Evolutionary conservation across 2,888 invertebrate genomes (phyloP).

Genomic region (Leptinotarsa peninsularis): DNA sequence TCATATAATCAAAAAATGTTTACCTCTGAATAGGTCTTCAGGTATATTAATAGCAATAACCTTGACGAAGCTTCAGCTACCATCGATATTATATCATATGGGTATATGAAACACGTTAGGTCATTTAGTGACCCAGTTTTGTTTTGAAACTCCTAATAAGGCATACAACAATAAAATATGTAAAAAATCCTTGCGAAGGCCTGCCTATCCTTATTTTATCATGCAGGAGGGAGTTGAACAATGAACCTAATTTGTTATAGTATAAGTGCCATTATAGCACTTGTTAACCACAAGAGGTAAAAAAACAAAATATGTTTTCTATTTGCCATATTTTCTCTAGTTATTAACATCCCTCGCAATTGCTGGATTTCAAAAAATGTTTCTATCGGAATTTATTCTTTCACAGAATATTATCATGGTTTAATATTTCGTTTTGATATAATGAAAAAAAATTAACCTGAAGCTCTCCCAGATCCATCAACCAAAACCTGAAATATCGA

Average conservation of each 20-base stretch:
- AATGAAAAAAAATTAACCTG: too few relatives aligned
- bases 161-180: background rate
- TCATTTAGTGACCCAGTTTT: slow-evolving; percentile 36
- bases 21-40: background rate
- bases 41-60: background rate
- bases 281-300: too few relatives aligned
- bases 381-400: too few relatives aligned
- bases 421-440: too few relatives aligned
- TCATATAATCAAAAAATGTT: background rate
- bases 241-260: background rate
- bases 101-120: slow-evolving; percentile 14
- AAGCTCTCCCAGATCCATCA: too few relatives aligned
- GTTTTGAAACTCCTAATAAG: slow-evolving; percentile 16
- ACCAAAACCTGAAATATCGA: too few relatives aligned
- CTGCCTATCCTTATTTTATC: background rate
- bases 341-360: too few relatives aligned
- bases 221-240: background rate
- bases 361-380: too few relatives aligned
- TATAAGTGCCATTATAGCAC: too few relatives aligned
- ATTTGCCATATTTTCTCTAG: too few relatives aligned
- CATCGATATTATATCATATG: slow-evolving; percentile 11
- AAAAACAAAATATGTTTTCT: too few relatives aligned
- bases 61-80: background rate
- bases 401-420: too few relatives aligned
- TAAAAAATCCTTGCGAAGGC: background rate